Evolutionary conservation across 2,797 vertebrate species (phyloP).

Genomic region (Gallinago nigripennis): DNA sequence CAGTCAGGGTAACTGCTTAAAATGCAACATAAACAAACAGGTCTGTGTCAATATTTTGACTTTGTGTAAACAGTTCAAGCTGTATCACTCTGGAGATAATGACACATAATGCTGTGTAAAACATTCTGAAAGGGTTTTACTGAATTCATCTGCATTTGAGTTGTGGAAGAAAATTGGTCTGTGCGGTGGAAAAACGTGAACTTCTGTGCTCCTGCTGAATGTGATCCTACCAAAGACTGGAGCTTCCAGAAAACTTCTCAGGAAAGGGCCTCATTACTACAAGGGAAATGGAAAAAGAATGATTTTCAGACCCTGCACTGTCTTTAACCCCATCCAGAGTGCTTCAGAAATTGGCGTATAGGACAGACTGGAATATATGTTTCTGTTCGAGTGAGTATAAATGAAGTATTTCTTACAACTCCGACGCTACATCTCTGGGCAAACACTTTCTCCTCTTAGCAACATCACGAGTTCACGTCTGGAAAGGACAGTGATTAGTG

Average conservation of each 20-base stretch:
- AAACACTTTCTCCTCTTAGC: not conserved
- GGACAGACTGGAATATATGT: not conserved
- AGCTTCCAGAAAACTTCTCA: not conserved
- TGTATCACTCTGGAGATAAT: not conserved
- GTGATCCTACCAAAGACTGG: not conserved
- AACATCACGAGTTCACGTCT: not conserved
- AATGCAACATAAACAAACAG: constrained; percentile 34
- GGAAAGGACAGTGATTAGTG: not conserved
- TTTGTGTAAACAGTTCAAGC: constrained; percentile 31
- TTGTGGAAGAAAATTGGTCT: not conserved
- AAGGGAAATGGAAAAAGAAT: not conserved
- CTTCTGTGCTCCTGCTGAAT: not conserved
- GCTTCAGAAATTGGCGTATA: not conserved
- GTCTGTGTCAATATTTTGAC: constrained; percentile 22
- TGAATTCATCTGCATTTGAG: not conserved
- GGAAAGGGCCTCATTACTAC: not conserved
- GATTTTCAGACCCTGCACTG: not conserved
- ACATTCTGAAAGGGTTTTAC: not conserved
- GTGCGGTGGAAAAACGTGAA: not conserved
- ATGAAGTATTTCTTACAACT: not conserved
- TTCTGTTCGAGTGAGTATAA: not conserved
- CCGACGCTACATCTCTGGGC: not conserved
- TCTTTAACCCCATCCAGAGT: not conserved
- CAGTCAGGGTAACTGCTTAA: constrained; percentile 32
- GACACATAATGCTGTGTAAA: not conserved